Evolutionary conservation across 1,140 invertebrate species (phyloP), one percentile per base, ranked within the genome.

Genomic region (Helicorthomorpha holstii): DNA sequence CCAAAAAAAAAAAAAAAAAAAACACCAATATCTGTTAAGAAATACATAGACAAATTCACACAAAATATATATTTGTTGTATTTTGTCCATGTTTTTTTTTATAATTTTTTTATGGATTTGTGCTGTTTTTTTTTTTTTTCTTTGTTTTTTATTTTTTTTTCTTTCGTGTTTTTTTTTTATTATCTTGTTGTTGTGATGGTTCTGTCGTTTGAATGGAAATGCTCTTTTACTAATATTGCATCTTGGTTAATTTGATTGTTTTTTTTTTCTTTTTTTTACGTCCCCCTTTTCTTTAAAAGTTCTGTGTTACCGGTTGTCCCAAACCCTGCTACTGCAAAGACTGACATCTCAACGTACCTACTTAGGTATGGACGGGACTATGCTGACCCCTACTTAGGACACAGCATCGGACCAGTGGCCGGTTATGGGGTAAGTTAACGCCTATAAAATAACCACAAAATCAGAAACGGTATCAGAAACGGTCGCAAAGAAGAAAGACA

Each of bases 391-490:
- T 94, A 94, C 72, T 73, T 94, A 63, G 87, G 88, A 65, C 90
- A 94, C 70, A 83, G 87, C 60, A 93, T 96, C 68, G 91, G 90
- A 69, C 91, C 91, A 59, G 85, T 95, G 57, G 82, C 91, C 54
- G 89, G 90, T 63, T 95, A 94, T 72, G 89, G 89, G 76, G 90
- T 94, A 80, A 82, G 72, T 66, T 54, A 48, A 22, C 49, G 27
- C 27, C 38, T 27, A 22, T n/a, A 44, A 25, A 27, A 19, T 23
- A 22, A 49, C 25, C 26, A 1, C 1, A 50, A 52, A 42, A 50
- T 53, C 23, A 26, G 26, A 42, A 19, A 51, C 14, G 3, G 44
- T 22, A 50, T 41, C 29, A 24, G 19, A n/a, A n/a, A n/a, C n/a
- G n/a, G n/a, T n/a, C n/a, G n/a, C n/a, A n/a, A n/a, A n/a, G n/a